A percentile compares a stretch with the other conserved stretches of the same genome.
These are phyloP conservation scores for Nycticryphes semicollaris DNA, from an alignment of 2,113 vertebrate species.

Conservation along the genomic window DNA sequence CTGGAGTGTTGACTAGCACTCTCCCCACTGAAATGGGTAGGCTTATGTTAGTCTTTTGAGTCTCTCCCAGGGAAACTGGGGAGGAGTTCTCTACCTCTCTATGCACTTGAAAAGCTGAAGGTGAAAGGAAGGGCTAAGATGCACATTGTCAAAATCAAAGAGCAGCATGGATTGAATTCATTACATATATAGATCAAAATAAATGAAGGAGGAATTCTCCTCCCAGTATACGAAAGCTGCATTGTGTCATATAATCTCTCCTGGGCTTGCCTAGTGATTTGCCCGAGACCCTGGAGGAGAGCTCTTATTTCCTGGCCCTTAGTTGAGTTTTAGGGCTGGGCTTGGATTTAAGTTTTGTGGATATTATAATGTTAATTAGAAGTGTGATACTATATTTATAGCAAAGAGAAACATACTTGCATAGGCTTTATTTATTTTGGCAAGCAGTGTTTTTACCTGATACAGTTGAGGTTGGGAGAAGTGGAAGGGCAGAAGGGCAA, in stretches of 20 bases:
- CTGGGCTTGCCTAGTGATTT: not conserved
- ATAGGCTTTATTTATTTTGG: not conserved
- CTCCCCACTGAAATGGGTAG: not conserved
- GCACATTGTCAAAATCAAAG: not conserved
- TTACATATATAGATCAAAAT: not conserved
- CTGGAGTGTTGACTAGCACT: accelerated
- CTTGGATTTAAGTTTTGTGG: not conserved
- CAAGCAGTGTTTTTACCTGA: not conserved
- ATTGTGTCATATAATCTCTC: not conserved
- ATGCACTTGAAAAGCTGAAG: not conserved
- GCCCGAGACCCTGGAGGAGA: not conserved
- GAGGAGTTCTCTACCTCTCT: not conserved
- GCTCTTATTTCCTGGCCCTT: not conserved
- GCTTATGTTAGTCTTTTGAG: not conserved
- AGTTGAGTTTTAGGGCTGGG: not conserved
- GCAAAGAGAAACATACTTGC: not conserved
- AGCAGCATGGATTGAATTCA: not conserved
- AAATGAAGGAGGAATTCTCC: not conserved
- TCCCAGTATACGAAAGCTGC: not conserved
- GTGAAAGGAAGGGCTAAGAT: not conserved
- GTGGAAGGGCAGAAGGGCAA: not conserved
- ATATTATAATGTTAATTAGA: not conserved
- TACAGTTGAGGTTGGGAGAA: not conserved
- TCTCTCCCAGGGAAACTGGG: not conserved
- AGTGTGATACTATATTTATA: not conserved